Evolutionary conservation across 2,113 vertebrate genomes (phyloP), one percentile per base, ranked within the genome.

Genomic region (Pipra filicauda): DNA sequence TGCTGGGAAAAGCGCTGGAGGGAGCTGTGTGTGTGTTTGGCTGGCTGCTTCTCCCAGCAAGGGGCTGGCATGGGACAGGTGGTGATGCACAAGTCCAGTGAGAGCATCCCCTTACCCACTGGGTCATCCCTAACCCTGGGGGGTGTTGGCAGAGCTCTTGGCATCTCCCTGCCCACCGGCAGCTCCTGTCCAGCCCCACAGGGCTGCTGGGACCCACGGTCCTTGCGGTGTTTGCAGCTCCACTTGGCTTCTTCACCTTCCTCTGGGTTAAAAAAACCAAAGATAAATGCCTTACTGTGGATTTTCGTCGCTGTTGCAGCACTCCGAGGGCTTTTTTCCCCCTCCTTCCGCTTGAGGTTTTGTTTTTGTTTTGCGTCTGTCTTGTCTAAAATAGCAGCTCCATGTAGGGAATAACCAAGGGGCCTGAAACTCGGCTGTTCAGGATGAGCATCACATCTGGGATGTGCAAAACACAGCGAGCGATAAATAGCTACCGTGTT

Each of bases 311-410:
- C 72, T 0, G 7, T 17, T 30, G 30, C 75, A 43, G 48, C 0
- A 14, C 86, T 94, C 19, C 1, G 11, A 66, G 59, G 52, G 88
- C 71, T 87, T 81, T 35, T 35, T 85, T 12, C 1, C 5, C 39
- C 28, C 15, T 16, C 8, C 19, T 72, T 82, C 71, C 0, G 2
- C 46, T 85, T 49, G 30, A 76, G 88, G 35, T 72, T 89, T 90
- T 87, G 55, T 75, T 85, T 79, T 75, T 85, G 49, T 88, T 93
- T 73, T 28, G 1, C 0, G 30, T 91, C 80, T 93, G 77, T 76
- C 66, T 77, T 82, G 80, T 96, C 69, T 90, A 73, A 96, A 96
- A 96, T 84, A 95, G 91, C 90, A 93, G 71, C 90, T 96, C 67
- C 48, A 70, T 85, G 61, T 62, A 39, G 7, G 7, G 93, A 96